Evolutionary conservation across 2,797 vertebrate species (phyloP).

Genomic region (Emydoidea blandingii): DNA sequence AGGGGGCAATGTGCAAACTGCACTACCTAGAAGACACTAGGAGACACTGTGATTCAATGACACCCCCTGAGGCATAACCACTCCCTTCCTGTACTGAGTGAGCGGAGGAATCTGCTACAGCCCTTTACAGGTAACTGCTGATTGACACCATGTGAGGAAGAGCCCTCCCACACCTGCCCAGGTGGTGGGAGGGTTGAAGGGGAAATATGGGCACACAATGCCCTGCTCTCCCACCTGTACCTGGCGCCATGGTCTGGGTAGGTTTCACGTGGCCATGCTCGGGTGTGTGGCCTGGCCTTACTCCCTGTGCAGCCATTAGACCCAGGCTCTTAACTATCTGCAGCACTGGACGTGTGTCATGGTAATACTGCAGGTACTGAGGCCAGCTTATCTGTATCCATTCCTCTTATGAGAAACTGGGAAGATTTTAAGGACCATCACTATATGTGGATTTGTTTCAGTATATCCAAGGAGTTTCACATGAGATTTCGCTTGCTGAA

Average conservation of each 20-base stretch:
- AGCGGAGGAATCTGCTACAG: background rate
- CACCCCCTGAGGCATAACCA: background rate
- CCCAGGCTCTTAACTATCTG: too few species aligned
- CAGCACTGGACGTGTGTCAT: background rate
- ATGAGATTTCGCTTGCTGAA: background rate
- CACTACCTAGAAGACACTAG: background rate
- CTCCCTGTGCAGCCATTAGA: background rate
- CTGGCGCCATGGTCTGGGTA: background rate
- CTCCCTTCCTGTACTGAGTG: background rate
- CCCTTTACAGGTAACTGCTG: background rate
- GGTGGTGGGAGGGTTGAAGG: background rate
- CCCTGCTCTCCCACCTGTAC: background rate
- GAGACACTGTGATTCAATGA: rapidly evolving
- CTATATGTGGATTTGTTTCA: rapidly evolving
- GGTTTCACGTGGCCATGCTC: background rate
- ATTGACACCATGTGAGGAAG: background rate
- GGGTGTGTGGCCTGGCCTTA: background rate
- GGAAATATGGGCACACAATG: background rate
- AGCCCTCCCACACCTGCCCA: background rate
- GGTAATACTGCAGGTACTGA: background rate
- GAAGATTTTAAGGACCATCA: background rate
- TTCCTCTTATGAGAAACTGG: background rate
- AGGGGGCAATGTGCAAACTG: background rate
- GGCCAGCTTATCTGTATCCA: background rate
- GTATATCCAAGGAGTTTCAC: background rate